Evolutionary conservation across 1,140 invertebrate genomes (phyloP).

Genomic region (Thrips palmi): DNA sequence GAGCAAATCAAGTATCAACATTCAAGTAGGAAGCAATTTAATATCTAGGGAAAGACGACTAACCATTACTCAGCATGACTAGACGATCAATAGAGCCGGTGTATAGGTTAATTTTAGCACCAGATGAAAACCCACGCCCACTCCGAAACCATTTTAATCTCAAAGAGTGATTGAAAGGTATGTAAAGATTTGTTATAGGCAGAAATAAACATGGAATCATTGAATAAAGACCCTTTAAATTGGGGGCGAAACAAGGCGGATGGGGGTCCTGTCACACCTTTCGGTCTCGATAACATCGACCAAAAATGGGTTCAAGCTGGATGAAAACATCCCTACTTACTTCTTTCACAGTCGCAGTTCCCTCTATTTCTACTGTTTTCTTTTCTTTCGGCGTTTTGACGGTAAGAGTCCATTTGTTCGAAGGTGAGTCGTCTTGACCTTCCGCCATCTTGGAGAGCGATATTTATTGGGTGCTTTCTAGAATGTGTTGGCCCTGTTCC

Average conservation of each 20-base stretch:
- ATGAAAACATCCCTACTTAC: slow-evolving; percentile 36
- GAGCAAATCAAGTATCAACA: too few relatives aligned
- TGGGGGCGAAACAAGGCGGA: not conserved
- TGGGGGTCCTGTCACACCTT: not conserved
- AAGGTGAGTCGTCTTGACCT: slow-evolving; percentile 20
- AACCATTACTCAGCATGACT: too few relatives aligned
- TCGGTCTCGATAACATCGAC: not conserved
- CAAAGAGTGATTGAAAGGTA: not conserved
- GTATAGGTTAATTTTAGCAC: too few relatives aligned
- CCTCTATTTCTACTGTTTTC: slow-evolving; percentile 69
- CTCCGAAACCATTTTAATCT: too few relatives aligned
- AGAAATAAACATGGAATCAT: not conserved
- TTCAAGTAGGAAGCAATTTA: too few relatives aligned
- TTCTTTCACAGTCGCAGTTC: slow-evolving; percentile 75
- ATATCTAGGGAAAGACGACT: too few relatives aligned
- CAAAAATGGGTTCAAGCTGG: not conserved
- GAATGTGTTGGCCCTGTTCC: too few relatives aligned
- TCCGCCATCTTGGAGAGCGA: slow-evolving; percentile 27
- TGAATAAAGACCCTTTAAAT: not conserved
- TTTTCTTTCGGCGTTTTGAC: slow-evolving; percentile 95
- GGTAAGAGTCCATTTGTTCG: slow-evolving; percentile 60
- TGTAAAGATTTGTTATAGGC: not conserved
- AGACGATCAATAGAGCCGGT: too few relatives aligned
- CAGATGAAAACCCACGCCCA: too few relatives aligned
- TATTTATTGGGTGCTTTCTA: too few relatives aligned